phyloP scores from a whole-genome alignment of 2,797 vertebrate species.

The Clamator glandarius region DNA sequence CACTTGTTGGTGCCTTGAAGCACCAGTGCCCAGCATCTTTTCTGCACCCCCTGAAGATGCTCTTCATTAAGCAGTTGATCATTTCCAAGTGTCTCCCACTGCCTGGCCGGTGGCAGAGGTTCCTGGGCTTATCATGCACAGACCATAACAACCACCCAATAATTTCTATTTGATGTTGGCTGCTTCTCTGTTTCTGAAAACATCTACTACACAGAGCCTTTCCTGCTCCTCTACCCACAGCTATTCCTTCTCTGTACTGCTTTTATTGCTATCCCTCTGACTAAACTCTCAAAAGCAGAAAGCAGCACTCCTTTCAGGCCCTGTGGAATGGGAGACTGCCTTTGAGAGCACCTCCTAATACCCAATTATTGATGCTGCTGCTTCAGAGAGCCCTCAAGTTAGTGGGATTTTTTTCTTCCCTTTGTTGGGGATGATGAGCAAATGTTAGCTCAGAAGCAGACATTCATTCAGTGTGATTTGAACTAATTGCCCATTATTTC shows the following conservation, averaged over 20 bases:
- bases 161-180: not conserved
- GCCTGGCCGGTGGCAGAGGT: not conserved
- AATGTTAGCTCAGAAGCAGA: not conserved
- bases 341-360: not conserved
- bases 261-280: not conserved
- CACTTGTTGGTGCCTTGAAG: not conserved
- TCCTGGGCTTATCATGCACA: fast-evolving
- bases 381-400: not conserved
- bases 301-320: not conserved
- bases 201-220: not conserved
- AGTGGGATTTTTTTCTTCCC: not conserved
- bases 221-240: not conserved
- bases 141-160: fast-evolving
- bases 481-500: not conserved
- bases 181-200: not conserved
- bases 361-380: not conserved
- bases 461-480: not conserved
- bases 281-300: not conserved
- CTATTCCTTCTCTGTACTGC: not conserved
- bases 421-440: not conserved
- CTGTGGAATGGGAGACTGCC: not conserved
- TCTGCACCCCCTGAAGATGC: not conserved
- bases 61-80: not conserved
- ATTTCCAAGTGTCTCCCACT: not conserved
- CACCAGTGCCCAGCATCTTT: not conserved